Conservation (phyloP, 2,888 invertebrate genomes). For the Clitarchus hookeri region DNA sequence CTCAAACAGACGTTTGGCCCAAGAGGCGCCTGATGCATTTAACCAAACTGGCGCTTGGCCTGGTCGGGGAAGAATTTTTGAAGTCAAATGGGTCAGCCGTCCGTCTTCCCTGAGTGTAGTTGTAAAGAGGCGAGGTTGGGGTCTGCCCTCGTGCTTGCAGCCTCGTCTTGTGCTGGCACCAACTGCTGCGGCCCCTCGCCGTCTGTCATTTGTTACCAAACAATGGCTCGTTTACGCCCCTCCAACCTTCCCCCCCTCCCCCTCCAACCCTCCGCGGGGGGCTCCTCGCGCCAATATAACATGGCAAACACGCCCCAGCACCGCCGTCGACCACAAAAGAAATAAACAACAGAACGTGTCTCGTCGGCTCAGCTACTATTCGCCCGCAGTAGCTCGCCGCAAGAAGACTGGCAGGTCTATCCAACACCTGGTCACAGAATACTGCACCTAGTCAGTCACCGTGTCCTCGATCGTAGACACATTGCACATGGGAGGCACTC, state of each 20-base stretch:
- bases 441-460: no score
- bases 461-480: no score
- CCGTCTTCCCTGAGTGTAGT: no score
- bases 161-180: neutral
- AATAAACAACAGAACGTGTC: neutral
- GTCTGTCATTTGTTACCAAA: constrained; percentile 26
- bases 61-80: no score
- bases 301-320: neutral
- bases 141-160: no score
- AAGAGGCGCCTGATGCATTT: no score
- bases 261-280: neutral
- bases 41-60: no score
- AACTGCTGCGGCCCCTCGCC: neutral
- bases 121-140: no score
- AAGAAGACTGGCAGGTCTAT: neutral
- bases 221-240: constrained; percentile 25
- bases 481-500: neutral
- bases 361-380: neutral
- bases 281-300: constrained; percentile 1
- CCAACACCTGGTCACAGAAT: no score
- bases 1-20: no score
- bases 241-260: neutral
- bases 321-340: neutral
- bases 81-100: no score
- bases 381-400: neutral